Base-by-base conservation (phyloP, 2,888 invertebrate species). In the Deilephila porcellus region DNA sequence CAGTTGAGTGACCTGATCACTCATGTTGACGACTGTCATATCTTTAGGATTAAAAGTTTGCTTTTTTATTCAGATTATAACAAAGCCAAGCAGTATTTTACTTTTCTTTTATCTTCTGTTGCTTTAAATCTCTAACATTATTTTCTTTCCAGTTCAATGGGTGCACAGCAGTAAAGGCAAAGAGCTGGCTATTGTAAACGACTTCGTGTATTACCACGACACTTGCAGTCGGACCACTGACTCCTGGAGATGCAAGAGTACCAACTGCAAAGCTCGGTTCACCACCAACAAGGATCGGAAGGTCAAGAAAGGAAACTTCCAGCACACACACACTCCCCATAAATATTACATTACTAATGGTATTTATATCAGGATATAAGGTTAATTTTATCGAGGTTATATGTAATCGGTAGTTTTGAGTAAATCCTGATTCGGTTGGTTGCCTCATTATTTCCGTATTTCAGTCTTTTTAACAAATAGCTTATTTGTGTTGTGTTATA, bases 161-260 rank as follows among this genome's bases (percentile, higher is more conserved):
- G 76, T 79, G 20, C 74, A 71, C 14, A 83, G 79, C 53, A 71
- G 29, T 2, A 37, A 34, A 7, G 82, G 80, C 3, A 82, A 81
- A 59, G 52, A 63, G 4, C 60, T 81, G 20, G 81, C 80, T 0
- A 60, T 83, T n/a, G 29, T 81, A 1, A 34, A 80, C 32, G 77
- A 77, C 17, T 81, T 73, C 70, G 76, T 76, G 2, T 81, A 76
- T 63, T 78, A 77, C 75, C 67, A 73, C 5, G 75, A 79, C 11
- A 52, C 71, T 0, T 52, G 60, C 3, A 72, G 52, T 3, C 34
- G 53, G 0, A 34, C 71, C 11, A 76, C 74, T 2, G 70, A 72
- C 5, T 32, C 56, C 17, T 78, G 79, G 77, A 70, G 71, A 11
- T 80, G 80, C 34, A 76, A 77, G 8, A 73, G 64, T 17, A 70